Evolutionary conservation across 2,113 vertebrate species (phyloP), one percentile per base, ranked within the genome.

Genomic region (Cyanocitta stelleri): DNA sequence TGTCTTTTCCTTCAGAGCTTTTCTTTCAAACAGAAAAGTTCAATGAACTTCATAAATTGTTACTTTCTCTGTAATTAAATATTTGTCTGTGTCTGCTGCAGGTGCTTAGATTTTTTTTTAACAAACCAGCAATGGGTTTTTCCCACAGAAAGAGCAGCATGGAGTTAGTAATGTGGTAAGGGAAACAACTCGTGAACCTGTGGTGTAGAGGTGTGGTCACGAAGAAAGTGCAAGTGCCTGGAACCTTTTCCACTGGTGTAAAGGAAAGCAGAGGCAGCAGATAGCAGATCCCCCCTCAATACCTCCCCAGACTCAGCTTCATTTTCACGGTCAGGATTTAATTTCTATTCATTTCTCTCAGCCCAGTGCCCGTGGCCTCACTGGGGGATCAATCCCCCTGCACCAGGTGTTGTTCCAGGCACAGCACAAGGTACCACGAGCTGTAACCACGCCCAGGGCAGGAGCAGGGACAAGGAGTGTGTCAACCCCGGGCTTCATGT

Each of bases 401-500:
- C 62, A 22, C 39, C 79, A 55, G 66, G 61, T 44, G 22, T 69
- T 0, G 0, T 35, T 64, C 49, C 13, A 8, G 55, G 6, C 10
- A 16, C 22, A 48, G 39, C 13, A 78, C 39, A 26, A 49, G 74
- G 69, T 14, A 62, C 52, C 2, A 2, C 2, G 0, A n/a, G 80
- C 87, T 62, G 46, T 6, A 30, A 39, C 41, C 35, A 63, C 56
- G 61, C 29, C 29, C 2, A 1, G n/a, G 5, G 46, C n/a, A 48
- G 77, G 51, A 51, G 55, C 35, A 30, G 51, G 35, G 11, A 44
- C 29, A 30, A 54, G 76, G 46, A 71, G 7, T 0, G 0, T 4
- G 11, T 35, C 7, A 3, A 22, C n/a, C 23, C 17, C 2, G 1
- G 1, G 1, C 16, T 8, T 33, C 69, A 41, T 0, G 0, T 7